Evolutionary conservation across 92 coral and sea anemone species (phyloP).

Genomic region (Porites lobata): DNA sequence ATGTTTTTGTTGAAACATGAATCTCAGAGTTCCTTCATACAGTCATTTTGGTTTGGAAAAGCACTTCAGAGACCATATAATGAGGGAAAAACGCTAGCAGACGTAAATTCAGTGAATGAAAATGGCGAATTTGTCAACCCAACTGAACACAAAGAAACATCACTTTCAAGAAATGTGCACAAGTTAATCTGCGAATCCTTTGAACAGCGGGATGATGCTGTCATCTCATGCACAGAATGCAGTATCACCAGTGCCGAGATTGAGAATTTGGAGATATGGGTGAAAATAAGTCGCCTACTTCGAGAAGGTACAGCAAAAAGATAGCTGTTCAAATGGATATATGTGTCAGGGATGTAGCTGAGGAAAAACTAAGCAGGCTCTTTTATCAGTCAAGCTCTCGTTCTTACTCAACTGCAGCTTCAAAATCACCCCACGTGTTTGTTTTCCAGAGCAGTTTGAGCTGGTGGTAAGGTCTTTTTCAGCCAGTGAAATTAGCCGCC

Average conservation of each 20-base stretch:
- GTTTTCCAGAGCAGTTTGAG: too few relatives aligned
- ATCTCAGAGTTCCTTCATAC: constrained; percentile 14
- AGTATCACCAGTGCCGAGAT: background rate
- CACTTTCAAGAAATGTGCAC: constrained; percentile 56
- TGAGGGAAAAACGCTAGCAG: background rate
- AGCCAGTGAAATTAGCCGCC: too few relatives aligned
- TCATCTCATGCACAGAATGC: background rate
- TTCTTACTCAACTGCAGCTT: too few relatives aligned
- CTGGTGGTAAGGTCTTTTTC: too few relatives aligned
- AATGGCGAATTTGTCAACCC: background rate
- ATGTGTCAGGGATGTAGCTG: too few relatives aligned
- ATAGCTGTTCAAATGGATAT: too few relatives aligned
- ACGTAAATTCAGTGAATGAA: background rate
- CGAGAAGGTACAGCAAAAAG: constrained; percentile 23
- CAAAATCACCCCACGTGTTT: too few relatives aligned
- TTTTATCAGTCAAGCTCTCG: too few relatives aligned
- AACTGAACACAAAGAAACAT: background rate
- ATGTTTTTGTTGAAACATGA: background rate
- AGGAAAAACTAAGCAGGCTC: too few relatives aligned
- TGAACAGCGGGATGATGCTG: constrained; percentile 6
- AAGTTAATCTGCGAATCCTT: constrained; percentile 45
- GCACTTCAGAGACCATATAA: constrained; percentile 25
- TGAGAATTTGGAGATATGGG: constrained; percentile 25
- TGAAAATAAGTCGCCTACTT: background rate
- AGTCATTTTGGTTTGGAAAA: constrained; percentile 62